phyloP scores from a whole-genome alignment of 2,113 vertebrate genomes.

The Seriola aureovittata region DNA sequence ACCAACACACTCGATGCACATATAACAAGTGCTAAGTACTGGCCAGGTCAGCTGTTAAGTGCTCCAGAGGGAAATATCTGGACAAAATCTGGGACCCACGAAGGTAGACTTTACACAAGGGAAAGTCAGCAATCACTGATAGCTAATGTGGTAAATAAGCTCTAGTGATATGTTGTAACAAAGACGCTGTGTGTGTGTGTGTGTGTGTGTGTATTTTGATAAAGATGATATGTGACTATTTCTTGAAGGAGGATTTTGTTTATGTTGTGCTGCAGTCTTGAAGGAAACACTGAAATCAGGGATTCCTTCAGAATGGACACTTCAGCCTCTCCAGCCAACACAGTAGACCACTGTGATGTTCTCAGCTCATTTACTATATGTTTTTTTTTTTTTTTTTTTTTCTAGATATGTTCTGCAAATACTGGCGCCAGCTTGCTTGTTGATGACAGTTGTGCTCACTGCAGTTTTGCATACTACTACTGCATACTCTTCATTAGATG shows the following conservation, averaged over 20 bases:
- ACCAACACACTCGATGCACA: conserved; percentile 60
- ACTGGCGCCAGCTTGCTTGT: background rate
- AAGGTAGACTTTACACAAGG: conserved; percentile 38
- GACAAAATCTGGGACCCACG: conserved; percentile 36
- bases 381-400: background rate
- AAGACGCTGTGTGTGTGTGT: background rate
- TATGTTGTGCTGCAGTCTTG: background rate
- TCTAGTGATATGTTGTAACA: conserved; percentile 20
- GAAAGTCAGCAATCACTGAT: conserved; percentile 23
- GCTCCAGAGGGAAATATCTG: conserved; percentile 52
- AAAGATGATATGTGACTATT: conserved; percentile 12
- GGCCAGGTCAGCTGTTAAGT: conserved; percentile 58
- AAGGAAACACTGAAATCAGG: background rate
- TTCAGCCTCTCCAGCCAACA: background rate
- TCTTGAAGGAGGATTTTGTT: background rate
- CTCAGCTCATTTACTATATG: too few relatives aligned
- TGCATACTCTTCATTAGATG: too few relatives aligned
- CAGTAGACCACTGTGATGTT: background rate
- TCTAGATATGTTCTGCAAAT: background rate
- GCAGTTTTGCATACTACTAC: too few relatives aligned
- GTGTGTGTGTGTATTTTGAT: conserved; percentile 4
- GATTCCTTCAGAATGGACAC: background rate
- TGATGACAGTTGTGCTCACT: background rate
- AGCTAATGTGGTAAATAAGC: conserved; percentile 21
- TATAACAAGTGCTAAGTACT: conserved; percentile 65